Percentiles rank a stretch among this genome's conserved stretches.
These are phyloP conservation scores for Pomatostomus ruficeps DNA, from an alignment of 2,113 vertebrate genomes.

Conservation along the genomic window DNA sequence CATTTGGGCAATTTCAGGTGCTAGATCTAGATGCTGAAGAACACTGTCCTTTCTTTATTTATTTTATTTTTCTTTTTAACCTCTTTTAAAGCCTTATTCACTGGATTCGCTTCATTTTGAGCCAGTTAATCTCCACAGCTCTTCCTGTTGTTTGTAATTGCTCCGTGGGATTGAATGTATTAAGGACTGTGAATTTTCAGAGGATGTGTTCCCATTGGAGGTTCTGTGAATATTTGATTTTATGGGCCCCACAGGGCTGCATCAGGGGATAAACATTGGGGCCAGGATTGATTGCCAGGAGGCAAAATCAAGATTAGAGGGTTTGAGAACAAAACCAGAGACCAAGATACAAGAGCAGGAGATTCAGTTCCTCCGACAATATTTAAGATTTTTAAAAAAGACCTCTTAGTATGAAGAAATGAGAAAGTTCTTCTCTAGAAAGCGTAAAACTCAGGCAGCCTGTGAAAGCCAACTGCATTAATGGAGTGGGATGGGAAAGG, in stretches of 20 bases:
- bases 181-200: not conserved
- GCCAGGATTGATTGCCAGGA: not conserved
- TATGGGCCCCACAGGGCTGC: not conserved
- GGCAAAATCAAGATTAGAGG: not conserved
- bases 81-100: not conserved
- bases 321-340: not conserved
- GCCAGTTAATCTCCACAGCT: not conserved
- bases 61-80: too few relatives aligned
- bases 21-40: not conserved
- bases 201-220: not conserved
- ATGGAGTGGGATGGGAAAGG: not conserved
- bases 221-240: not conserved
- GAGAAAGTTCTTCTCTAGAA: not conserved
- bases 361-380: not conserved
- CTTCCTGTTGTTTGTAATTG: not conserved
- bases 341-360: not conserved
- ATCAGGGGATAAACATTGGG: not conserved
- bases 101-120: not conserved
- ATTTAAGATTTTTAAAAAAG: not conserved
- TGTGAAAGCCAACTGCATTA: not conserved
- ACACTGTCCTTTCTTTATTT: not conserved
- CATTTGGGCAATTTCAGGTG: not conserved
- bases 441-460: not conserved
- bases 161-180: fast-evolving
- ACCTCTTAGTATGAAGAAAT: not conserved